Percentiles rank a stretch among this genome's conserved stretches.
Evolutionary conservation across 2,888 invertebrate species (phyloP).

Genomic region (Ptychoptera albimana): DNA sequence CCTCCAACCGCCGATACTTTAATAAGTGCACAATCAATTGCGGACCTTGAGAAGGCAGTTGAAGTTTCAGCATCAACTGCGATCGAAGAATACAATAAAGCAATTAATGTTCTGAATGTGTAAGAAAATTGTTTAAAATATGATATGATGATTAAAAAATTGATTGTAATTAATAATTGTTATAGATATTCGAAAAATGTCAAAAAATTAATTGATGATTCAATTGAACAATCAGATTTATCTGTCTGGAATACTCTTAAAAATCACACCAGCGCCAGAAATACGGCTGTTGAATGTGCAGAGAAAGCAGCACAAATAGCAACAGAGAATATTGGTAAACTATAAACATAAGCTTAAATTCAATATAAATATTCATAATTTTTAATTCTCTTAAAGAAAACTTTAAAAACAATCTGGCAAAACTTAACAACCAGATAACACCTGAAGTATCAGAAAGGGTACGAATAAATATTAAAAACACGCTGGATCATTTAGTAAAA

Average conservation of each 20-base stretch:
- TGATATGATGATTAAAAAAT: too few species aligned
- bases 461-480: conserved; percentile 36
- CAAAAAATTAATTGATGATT: conserved; percentile 39
- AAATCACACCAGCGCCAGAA: conserved; percentile 40
- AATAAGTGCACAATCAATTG: conserved; percentile 30
- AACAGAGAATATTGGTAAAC: conserved; percentile 36
- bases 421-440: conserved; percentile 12
- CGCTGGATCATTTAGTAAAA: conserved; percentile 39
- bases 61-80: conserved; percentile 42
- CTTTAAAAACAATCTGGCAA: not conserved
- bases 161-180: too few species aligned
- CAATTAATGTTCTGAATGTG: conserved; percentile 38
- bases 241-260: conserved; percentile 40
- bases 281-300: conserved; percentile 36
- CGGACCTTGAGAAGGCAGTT: conserved; percentile 39
- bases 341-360: not conserved
- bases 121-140: conserved; percentile 10
- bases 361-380: not conserved
- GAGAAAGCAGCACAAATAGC: conserved; percentile 43
- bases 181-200: conserved; percentile 35
- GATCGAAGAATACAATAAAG: conserved; percentile 48
- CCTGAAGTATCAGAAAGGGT: conserved; percentile 34
- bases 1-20: conserved; percentile 20
- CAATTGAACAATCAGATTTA: conserved; percentile 41
- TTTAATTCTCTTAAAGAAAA: not conserved